phyloP scores from a whole-genome alignment of 2,888 invertebrate species.

The Eupithecia centaureata region DNA sequence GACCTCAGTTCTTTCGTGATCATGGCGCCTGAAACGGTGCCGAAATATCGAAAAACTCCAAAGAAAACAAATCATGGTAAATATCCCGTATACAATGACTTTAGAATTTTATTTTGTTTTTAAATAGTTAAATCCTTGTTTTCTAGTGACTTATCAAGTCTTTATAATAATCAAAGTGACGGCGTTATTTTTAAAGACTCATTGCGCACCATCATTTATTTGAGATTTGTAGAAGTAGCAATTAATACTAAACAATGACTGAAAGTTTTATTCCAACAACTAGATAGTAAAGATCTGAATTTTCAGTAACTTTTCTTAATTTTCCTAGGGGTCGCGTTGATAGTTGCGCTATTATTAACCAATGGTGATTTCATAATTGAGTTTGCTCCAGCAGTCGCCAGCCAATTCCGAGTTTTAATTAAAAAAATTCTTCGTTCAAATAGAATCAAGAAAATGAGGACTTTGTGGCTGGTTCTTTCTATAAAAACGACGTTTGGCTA shows the following conservation, averaged over 20 bases:
- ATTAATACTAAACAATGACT: not conserved
- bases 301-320: not conserved
- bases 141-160: not conserved
- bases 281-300: not conserved
- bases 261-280: not conserved
- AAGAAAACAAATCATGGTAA: too few relatives aligned
- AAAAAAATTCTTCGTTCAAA: slow-evolving; percentile 57
- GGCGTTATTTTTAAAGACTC: not conserved
- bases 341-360: slow-evolving; percentile 43
- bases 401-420: slow-evolving; percentile 69
- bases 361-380: slow-evolving; percentile 59
- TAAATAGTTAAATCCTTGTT: too few relatives aligned
- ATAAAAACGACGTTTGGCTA: slow-evolving; percentile 34
- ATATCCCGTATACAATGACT: too few relatives aligned
- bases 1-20: too few relatives aligned
- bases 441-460: slow-evolving; percentile 57
- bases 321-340: not conserved
- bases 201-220: not conserved
- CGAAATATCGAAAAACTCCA: too few relatives aligned
- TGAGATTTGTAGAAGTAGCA: not conserved
- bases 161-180: not conserved
- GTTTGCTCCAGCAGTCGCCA: slow-evolving; percentile 52
- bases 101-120: too few relatives aligned
- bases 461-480: slow-evolving; percentile 47
- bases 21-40: too few relatives aligned